Evolutionary conservation across 2,888 invertebrate species (phyloP).

Genomic region (Zygogramma bicolorata): DNA sequence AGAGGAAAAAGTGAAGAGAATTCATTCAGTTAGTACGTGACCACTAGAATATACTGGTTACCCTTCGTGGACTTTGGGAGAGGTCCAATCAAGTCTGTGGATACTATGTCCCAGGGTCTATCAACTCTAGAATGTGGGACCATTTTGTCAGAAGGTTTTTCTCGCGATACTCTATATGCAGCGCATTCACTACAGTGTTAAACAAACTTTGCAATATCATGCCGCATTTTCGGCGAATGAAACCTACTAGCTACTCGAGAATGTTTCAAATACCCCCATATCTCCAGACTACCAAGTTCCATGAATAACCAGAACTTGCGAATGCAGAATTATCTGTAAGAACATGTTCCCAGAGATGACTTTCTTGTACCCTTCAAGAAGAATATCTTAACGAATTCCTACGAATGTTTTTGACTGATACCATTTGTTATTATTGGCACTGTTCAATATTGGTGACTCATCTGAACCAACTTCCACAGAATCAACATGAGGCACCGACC

Average conservation of each 20-base stretch:
- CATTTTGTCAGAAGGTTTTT: slow-evolving; percentile 8
- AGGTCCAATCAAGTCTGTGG: slow-evolving; percentile 34
- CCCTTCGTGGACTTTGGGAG: slow-evolving; percentile 31
- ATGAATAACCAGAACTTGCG: no score
- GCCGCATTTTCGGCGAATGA: slow-evolving; percentile 20
- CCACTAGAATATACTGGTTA: slow-evolving; percentile 22
- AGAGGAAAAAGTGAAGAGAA: slow-evolving; percentile 27
- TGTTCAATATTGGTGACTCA: no score
- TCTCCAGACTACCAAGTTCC: background rate
- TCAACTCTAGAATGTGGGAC: slow-evolving; percentile 13
- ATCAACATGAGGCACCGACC: no score
- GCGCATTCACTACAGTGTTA: slow-evolving; percentile 2
- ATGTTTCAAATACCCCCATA: background rate
- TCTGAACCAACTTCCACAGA: no score
- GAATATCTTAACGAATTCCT: no score
- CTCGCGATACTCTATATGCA: background rate
- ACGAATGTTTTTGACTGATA: no score
- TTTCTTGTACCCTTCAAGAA: no score
- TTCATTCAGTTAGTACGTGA: slow-evolving; percentile 28
- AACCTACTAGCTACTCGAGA: background rate
- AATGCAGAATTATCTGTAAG: no score
- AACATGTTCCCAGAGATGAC: no score
- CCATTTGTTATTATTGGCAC: slow-evolving; percentile 35
- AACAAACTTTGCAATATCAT: slow-evolving; percentile 16
- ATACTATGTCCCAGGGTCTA: slow-evolving; percentile 30